Conservation (phyloP, 2,797 vertebrate genomes). For the Lacerta viridis region DNA sequence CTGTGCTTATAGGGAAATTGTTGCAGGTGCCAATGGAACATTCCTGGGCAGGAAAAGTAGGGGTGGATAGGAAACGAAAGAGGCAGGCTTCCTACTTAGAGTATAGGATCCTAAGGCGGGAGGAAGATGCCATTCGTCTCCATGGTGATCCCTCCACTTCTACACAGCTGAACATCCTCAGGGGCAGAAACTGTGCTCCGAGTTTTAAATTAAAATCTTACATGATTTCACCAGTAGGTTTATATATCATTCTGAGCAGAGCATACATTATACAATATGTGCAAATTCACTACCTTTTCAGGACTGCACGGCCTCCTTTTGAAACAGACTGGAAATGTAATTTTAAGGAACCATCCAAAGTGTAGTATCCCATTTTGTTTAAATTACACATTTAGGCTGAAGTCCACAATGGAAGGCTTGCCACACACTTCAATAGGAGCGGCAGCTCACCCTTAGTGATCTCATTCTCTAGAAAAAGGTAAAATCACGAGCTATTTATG, state of each 20-base stretch:
- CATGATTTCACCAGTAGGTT: background rate
- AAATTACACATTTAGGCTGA: background rate
- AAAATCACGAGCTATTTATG: background rate
- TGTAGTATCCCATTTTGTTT: background rate
- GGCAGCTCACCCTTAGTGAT: background rate
- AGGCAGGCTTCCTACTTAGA: background rate
- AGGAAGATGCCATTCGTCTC: background rate
- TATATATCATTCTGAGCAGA: background rate
- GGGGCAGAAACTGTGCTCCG: background rate
- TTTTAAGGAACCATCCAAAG: background rate
- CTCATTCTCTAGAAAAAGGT: background rate
- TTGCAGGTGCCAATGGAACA: background rate
- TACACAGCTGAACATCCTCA: background rate
- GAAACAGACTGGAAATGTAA: background rate
- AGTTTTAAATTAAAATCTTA: background rate
- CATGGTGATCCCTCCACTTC: background rate
- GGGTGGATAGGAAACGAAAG: background rate
- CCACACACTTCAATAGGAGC: background rate
- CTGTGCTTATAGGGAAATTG: background rate
- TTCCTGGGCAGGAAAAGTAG: background rate
- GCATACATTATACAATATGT: background rate
- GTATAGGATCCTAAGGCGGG: too few relatives aligned
- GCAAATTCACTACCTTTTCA: background rate
- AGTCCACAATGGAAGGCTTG: background rate
- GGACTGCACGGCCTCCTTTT: background rate